These are phyloP conservation scores for Sebastes matsubarae DNA, from an alignment of 2,797 vertebrate species.

Conservation along the genomic window DNA sequence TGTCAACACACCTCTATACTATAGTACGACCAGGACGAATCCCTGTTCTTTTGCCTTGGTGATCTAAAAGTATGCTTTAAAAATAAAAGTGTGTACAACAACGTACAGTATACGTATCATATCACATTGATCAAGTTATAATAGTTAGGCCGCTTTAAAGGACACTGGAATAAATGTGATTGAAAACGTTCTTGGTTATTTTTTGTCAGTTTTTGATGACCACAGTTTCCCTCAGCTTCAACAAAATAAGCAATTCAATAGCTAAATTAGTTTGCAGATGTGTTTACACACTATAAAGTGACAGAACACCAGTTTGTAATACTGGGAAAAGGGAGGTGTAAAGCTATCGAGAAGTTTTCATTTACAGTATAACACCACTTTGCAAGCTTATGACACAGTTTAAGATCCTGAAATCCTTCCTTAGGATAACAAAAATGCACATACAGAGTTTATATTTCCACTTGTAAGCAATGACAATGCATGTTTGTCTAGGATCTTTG, in stretches of 20 bases:
- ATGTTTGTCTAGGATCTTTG: neutral
- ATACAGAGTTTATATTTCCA: neutral
- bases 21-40: neutral
- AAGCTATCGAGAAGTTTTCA: constrained; percentile 2
- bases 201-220: neutral
- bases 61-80: neutral
- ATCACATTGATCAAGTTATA: neutral
- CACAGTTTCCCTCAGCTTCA: neutral
- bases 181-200: neutral
- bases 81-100: neutral
- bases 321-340: constrained; percentile 7
- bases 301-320: neutral
- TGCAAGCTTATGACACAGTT: neutral
- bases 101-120: no score
- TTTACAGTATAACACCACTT: constrained; percentile 9
- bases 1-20: constrained; percentile 28
- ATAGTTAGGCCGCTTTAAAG: neutral
- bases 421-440: neutral
- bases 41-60: neutral
- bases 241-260: neutral
- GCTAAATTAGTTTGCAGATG: constrained; percentile 8
- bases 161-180: neutral
- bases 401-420: neutral
- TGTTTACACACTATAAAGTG: constrained; percentile 11
- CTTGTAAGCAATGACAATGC: neutral